These are phyloP conservation scores for Cotesia typhae DNA, from an alignment of 1,140 invertebrate genomes.

Conservation along the genomic window DNA sequence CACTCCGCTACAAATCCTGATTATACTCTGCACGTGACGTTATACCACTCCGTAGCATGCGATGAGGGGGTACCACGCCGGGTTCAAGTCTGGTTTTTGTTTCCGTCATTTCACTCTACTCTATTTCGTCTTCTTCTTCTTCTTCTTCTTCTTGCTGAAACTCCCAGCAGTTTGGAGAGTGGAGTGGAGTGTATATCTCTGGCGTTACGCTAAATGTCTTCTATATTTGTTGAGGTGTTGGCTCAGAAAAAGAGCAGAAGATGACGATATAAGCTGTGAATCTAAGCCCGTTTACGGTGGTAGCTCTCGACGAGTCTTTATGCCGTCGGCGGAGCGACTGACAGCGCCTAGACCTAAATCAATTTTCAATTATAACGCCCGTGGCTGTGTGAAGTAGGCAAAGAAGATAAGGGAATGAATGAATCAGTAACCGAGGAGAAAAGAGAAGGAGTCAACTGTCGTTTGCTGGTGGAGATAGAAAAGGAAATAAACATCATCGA, in stretches of 20 bases:
- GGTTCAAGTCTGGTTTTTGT: constrained; percentile 65
- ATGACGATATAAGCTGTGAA: background rate
- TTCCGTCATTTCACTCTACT: constrained; percentile 46
- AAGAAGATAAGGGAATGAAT: constrained; percentile 8
- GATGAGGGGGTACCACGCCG: constrained; percentile 53
- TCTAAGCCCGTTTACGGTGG: constrained; percentile 6
- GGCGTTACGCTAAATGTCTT: too few species aligned
- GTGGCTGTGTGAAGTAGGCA: constrained; percentile 36
- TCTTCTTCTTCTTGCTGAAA: constrained; percentile 3
- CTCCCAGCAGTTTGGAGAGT: background rate
- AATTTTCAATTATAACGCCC: constrained; percentile 65
- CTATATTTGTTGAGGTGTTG: too few species aligned
- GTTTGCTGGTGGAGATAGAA: background rate
- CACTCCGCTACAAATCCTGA: constrained; percentile 66
- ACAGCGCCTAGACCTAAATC: constrained; percentile 63
- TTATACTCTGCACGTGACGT: constrained; percentile 67
- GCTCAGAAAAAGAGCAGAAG: too few species aligned
- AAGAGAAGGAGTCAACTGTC: background rate
- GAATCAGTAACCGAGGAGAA: background rate
- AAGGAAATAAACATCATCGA: background rate
- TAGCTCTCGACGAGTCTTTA: constrained; percentile 37
- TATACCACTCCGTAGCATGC: constrained; percentile 42
- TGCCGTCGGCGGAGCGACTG: constrained; percentile 50
- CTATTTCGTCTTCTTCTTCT: constrained; percentile 28
- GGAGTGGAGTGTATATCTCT: too few species aligned